Conservation (phyloP, 2,888 invertebrate genomes). For the Cistogaster globosa region DNA sequence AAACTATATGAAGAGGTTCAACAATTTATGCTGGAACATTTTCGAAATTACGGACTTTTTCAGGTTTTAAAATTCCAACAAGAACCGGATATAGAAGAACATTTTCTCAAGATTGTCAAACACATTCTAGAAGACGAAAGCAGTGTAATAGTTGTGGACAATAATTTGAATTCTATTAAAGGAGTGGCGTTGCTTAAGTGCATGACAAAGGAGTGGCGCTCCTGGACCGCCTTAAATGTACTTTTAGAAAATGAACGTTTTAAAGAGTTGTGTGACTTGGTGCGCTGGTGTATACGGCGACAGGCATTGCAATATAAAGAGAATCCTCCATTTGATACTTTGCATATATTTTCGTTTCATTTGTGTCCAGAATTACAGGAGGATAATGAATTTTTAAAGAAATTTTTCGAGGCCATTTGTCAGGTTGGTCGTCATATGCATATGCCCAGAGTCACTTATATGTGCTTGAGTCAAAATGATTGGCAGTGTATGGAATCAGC, state of each 20-base stretch:
- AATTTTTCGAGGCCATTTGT: constrained; percentile 70
- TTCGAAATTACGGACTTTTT: constrained; percentile 52
- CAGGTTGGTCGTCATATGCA: constrained; percentile 72
- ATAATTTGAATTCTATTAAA: constrained; percentile 56
- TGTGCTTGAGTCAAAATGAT: constrained; percentile 50
- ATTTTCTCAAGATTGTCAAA: constrained; percentile 58
- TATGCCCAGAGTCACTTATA: constrained; percentile 71
- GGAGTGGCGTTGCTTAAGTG: constrained; percentile 72
- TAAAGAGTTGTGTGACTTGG: constrained; percentile 54
- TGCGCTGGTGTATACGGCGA: constrained; percentile 37
- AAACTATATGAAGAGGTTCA: constrained; percentile 59
- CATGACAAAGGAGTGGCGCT: constrained; percentile 71
- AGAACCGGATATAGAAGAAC: constrained; percentile 37
- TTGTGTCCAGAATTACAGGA: constrained; percentile 17
- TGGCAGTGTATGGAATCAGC: constrained; percentile 25
- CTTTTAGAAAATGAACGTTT: constrained; percentile 47
- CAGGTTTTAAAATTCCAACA: constrained; percentile 50
- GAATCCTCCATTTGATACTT: constrained; percentile 23
- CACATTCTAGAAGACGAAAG: constrained; percentile 72
- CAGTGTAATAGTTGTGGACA: constrained; percentile 69
- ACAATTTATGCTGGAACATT: constrained; percentile 66
- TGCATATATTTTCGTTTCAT: constrained; percentile 70
- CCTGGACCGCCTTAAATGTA: constrained; percentile 67
- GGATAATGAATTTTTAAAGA: constrained; percentile 48
- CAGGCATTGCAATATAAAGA: constrained; percentile 12